Percentiles rank a stretch among this genome's conserved stretches.
These are phyloP conservation scores for Raphicerus campestris DNA, from an alignment of 2,113 vertebrate genomes.

Conservation along the genomic window DNA sequence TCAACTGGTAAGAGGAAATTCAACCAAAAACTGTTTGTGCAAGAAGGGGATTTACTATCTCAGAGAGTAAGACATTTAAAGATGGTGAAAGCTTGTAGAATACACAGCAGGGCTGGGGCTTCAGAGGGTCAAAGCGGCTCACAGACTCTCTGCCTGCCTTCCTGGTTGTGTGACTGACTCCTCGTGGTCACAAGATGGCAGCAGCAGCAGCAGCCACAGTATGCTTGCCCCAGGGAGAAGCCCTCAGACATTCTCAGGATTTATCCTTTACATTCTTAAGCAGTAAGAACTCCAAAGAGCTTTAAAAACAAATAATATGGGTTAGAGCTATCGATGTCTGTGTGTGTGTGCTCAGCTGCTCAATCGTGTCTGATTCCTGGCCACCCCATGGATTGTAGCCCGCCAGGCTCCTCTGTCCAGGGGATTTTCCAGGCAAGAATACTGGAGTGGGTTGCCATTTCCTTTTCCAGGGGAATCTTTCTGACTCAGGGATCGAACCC, in stretches of 20 bases:
- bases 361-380: not conserved
- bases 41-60: not conserved
- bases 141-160: accelerated
- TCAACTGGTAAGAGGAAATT: no score
- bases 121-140: not conserved
- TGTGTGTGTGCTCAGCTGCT: not conserved
- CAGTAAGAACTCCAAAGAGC: not conserved
- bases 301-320: not conserved
- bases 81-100: not conserved
- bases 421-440: not conserved
- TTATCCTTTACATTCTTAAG: not conserved
- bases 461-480: not conserved
- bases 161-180: not conserved
- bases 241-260: not conserved
- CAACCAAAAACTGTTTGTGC: no score
- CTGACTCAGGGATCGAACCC: not conserved
- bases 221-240: accelerated
- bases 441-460: not conserved
- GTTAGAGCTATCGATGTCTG: not conserved
- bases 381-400: not conserved
- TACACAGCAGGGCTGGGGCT: not conserved
- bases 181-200: not conserved
- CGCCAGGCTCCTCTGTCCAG: not conserved
- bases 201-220: not conserved
- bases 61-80: not conserved